These are phyloP conservation scores for Melinopterus prodromus DNA, from an alignment of 2,888 invertebrate species.

Conservation along the genomic window DNA sequence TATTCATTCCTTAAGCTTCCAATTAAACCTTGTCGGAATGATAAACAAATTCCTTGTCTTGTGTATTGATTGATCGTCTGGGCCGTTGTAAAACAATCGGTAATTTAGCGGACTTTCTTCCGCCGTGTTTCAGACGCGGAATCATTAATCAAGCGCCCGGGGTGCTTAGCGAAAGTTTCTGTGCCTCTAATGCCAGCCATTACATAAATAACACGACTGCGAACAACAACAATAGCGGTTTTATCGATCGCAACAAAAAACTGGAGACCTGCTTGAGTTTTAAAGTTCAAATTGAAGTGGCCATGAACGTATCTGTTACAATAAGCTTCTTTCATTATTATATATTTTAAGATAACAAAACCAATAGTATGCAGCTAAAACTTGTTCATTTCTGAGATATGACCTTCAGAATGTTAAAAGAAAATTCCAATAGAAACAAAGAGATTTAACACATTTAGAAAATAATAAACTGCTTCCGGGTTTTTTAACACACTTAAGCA, in stretches of 20 bases:
- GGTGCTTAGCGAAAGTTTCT: background rate
- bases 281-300: too few species aligned
- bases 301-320: too few species aligned
- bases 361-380: too few species aligned
- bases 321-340: too few species aligned
- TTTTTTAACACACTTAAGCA: too few species aligned
- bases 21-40: background rate
- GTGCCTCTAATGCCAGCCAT: background rate
- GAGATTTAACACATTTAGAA: too few species aligned
- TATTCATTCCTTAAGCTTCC: background rate
- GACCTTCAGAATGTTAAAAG: too few species aligned
- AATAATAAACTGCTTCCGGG: too few species aligned
- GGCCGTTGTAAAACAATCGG: background rate
- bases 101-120: slow-evolving; percentile 4
- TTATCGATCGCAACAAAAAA: background rate
- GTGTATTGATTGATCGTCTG: background rate
- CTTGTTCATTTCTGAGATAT: too few species aligned
- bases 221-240: background rate
- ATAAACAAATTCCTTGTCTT: background rate
- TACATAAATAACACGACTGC: background rate
- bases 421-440: too few species aligned
- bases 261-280: background rate
- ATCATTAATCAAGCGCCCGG: background rate
- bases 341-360: too few species aligned
- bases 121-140: background rate